phyloP scores from a whole-genome alignment of 2,888 invertebrate genomes.

The Petrophora chlorosata region DNA sequence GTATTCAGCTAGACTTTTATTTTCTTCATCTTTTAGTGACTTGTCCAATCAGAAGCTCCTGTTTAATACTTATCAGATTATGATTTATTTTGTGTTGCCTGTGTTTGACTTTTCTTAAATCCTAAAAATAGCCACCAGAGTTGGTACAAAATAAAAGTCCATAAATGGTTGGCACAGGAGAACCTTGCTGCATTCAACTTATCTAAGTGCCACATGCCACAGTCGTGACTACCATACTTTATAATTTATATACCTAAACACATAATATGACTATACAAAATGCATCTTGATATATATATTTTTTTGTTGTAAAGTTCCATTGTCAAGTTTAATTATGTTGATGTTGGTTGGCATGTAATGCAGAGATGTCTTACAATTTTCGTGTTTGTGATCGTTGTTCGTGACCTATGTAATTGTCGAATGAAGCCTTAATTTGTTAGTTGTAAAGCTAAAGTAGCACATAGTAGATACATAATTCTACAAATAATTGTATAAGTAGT shows the following conservation, averaged over 20 bases:
- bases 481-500: slow-evolving; percentile 5
- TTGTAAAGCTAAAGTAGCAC: slow-evolving; percentile 21
- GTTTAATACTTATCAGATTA: slow-evolving; percentile 29
- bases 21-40: slow-evolving; percentile 58
- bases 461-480: slow-evolving; percentile 3
- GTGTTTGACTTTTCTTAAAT: slow-evolving; percentile 37
- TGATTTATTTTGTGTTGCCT: slow-evolving; percentile 26
- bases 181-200: background rate
- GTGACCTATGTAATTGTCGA: slow-evolving; percentile 19
- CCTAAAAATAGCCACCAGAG: slow-evolving; percentile 47
- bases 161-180: slow-evolving; percentile 33
- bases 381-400: slow-evolving; percentile 29
- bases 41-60: slow-evolving; percentile 44
- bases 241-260: background rate
- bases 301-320: slow-evolving; percentile 1
- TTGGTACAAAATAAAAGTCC: slow-evolving; percentile 30
- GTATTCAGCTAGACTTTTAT: slow-evolving; percentile 75
- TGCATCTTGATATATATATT: slow-evolving; percentile 1
- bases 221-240: slow-evolving; percentile 6
- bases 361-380: slow-evolving; percentile 19
- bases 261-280: background rate
- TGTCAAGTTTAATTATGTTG: slow-evolving; percentile 6
- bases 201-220: background rate
- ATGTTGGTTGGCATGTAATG: slow-evolving; percentile 14
- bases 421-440: slow-evolving; percentile 13